A percentile compares a stretch with the other conserved stretches of the same genome.
These are phyloP conservation scores for Phodopus roborovskii DNA, from an alignment of 2,113 vertebrate species.

Conservation along the genomic window DNA sequence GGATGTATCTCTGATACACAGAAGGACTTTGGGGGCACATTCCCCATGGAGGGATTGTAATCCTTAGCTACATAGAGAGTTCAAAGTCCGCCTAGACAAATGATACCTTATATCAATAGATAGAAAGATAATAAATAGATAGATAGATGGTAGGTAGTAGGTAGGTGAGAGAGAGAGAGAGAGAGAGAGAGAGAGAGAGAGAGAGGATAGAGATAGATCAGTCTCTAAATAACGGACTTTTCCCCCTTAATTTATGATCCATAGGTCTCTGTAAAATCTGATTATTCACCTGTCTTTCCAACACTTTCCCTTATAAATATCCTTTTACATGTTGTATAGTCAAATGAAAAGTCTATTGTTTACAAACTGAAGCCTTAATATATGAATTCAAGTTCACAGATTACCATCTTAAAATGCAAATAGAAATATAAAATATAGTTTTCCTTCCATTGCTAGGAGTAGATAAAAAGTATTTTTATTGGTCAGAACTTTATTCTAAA, in stretches of 20 bases:
- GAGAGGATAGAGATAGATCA: neutral
- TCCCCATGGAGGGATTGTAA: neutral
- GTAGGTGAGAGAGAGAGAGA: neutral
- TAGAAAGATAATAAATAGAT: neutral
- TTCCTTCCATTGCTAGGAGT: neutral
- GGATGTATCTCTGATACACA: too few species aligned
- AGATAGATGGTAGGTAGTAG: neutral
- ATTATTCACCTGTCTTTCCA: neutral
- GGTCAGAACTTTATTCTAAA: constrained; percentile 29
- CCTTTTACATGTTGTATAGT: neutral
- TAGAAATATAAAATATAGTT: neutral
- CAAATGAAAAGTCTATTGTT: constrained; percentile 2
- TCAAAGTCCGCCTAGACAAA: neutral
- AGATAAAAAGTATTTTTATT: neutral
- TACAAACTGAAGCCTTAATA: neutral
- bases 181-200: neutral
- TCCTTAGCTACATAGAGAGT: too few species aligned
- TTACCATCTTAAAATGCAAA: constrained; percentile 5
- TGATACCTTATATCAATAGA: neutral
- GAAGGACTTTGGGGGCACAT: too few species aligned
- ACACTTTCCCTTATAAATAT: neutral
- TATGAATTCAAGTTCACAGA: neutral
- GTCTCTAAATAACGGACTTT: neutral
- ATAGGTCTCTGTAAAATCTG: neutral
- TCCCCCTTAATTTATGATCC: neutral